A percentile compares a stretch with the other conserved stretches of the same genome.
phyloP scores from a whole-genome alignment of 2,888 invertebrate species.

The Epiblema foenella region DNA sequence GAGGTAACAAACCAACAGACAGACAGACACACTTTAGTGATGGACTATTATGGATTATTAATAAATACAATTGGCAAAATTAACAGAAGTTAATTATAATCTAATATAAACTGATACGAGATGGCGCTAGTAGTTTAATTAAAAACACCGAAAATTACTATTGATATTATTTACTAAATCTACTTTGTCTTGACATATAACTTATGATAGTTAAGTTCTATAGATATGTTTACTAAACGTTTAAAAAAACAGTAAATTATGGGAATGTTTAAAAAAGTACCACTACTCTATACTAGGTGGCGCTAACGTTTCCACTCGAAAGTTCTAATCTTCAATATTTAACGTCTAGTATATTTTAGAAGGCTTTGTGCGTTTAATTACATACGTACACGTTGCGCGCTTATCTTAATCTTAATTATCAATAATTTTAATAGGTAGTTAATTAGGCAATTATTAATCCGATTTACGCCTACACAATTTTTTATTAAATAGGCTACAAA shows the following conservation, averaged over 20 bases:
- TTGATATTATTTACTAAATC: neutral
- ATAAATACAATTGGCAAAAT: neutral
- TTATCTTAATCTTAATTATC: neutral
- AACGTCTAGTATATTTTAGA: conserved; percentile 21
- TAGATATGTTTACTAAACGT: neutral
- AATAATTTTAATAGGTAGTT: neutral
- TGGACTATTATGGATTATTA: no score
- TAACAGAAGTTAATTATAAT: neutral
- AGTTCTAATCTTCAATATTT: conserved; percentile 2
- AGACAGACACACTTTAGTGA: no score
- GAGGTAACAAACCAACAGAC: no score
- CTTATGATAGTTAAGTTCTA: neutral
- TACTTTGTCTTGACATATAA: neutral
- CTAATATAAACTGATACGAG: no score
- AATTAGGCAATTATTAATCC: no score
- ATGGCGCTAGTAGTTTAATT: neutral
- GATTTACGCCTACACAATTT: no score
- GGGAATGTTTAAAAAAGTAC: neutral
- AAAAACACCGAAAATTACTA: neutral
- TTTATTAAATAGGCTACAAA: neutral
- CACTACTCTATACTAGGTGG: conserved; percentile 26
- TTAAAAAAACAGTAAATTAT: neutral
- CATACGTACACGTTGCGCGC: conserved; percentile 37
- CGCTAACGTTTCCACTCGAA: conserved; percentile 31
- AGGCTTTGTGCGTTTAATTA: conserved; percentile 41